Conservation (phyloP, 92 coral and sea anemone species). For the Bergia puertoricense region DNA sequence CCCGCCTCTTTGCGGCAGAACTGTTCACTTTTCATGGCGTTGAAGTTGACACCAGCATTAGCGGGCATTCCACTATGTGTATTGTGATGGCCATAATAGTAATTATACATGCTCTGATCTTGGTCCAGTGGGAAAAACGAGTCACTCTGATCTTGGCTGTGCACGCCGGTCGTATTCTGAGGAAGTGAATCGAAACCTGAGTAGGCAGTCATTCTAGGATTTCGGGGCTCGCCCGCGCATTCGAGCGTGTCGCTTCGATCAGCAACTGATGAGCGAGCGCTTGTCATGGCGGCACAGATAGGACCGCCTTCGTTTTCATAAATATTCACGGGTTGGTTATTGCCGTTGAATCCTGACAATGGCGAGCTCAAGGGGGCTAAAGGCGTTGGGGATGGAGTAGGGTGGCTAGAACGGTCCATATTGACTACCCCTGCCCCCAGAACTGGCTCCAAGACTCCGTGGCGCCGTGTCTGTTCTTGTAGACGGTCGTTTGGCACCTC, state of each 20-base stretch:
- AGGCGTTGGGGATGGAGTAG: slow-evolving; percentile 10
- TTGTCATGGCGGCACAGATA: slow-evolving; percentile 11
- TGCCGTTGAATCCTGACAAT: slow-evolving; percentile 23
- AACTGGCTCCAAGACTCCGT: slow-evolving; percentile 32
- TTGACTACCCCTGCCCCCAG: slow-evolving; percentile 13
- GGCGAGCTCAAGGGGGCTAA: slow-evolving; percentile 27
- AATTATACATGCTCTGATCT: slow-evolving; percentile 59
- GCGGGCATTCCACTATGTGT: slow-evolving; percentile 72
- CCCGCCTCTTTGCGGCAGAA: slow-evolving; percentile 51
- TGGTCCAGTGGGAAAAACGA: slow-evolving; percentile 30
- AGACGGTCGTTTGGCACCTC: background rate
- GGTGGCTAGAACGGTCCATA: background rate
- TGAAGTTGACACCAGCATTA: slow-evolving; percentile 65
- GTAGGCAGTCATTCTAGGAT: slow-evolving; percentile 38
- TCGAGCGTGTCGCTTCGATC: slow-evolving; percentile 39
- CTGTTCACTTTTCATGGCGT: slow-evolving; percentile 71
- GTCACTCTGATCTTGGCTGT: slow-evolving; percentile 20
- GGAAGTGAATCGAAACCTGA: slow-evolving; percentile 39
- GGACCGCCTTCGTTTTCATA: slow-evolving; percentile 41
- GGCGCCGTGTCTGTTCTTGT: slow-evolving; percentile 31
- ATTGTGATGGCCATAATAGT: slow-evolving; percentile 65
- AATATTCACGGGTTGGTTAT: slow-evolving; percentile 26
- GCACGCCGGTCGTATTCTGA: slow-evolving; percentile 45
- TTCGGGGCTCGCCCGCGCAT: slow-evolving; percentile 40
- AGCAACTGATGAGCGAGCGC: slow-evolving; percentile 20